These are phyloP conservation scores for Hippocampus abdominalis DNA, from an alignment of 2,113 vertebrate genomes.

Conservation along the genomic window DNA sequence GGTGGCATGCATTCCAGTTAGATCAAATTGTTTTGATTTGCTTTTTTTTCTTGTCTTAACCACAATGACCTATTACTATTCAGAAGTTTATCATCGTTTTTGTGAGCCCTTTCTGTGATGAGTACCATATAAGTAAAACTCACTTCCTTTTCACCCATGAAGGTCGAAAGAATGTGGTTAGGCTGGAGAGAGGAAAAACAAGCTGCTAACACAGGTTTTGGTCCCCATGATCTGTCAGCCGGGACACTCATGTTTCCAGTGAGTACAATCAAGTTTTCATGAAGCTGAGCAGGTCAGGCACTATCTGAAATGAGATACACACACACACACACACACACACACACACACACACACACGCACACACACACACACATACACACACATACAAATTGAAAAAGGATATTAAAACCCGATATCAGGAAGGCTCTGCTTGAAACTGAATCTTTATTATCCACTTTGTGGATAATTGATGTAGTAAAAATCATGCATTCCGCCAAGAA, in stretches of 20 bases:
- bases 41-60: too few relatives aligned
- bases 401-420: too few relatives aligned
- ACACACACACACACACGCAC: not conserved
- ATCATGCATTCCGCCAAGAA: too few relatives aligned
- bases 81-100: not conserved
- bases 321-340: not conserved
- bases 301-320: conserved; percentile 16
- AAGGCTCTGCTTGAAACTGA: too few relatives aligned
- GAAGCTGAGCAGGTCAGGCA: conserved; percentile 13
- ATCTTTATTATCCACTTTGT: too few relatives aligned
- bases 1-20: too few relatives aligned
- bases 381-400: not conserved
- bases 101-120: not conserved
- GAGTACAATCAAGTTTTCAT: conserved; percentile 29
- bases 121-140: not conserved
- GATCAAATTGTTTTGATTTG: too few relatives aligned
- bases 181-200: not conserved
- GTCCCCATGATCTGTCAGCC: conserved; percentile 1
- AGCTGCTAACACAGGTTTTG: not conserved
- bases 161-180: conserved; percentile 4
- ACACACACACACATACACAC: conserved; percentile 1
- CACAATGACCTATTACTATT: too few relatives aligned
- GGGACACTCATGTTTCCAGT: conserved; percentile 1
- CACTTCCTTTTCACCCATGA: not conserved
- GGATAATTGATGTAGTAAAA: too few relatives aligned